phyloP scores from a whole-genome alignment of 2,888 invertebrate species.

The Troglohyphantes excavatus region DNA sequence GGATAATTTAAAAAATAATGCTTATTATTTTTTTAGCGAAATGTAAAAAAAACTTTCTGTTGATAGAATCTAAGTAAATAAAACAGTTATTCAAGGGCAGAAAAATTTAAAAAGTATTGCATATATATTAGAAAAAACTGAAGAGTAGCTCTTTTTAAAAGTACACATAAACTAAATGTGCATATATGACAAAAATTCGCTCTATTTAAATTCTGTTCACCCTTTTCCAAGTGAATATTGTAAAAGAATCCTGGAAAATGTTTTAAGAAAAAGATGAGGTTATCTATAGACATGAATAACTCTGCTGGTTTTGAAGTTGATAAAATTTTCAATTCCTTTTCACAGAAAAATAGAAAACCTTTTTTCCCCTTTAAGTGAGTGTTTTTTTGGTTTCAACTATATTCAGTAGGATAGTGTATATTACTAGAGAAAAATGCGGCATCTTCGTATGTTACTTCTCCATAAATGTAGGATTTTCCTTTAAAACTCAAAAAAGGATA shows the following conservation, averaged over 20 bases:
- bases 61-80: too few species aligned
- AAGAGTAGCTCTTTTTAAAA: too few species aligned
- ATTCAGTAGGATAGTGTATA: constrained; percentile 42
- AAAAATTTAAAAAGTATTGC: too few species aligned
- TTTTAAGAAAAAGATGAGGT: constrained; percentile 15
- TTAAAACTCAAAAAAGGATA: constrained; percentile 13
- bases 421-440: constrained; percentile 19
- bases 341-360: constrained; percentile 41
- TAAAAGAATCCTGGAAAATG: constrained; percentile 24
- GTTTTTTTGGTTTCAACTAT: constrained; percentile 34
- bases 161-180: too few species aligned
- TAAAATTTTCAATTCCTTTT: constrained; percentile 66
- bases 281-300: constrained; percentile 30
- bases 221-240: background rate
- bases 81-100: too few species aligned
- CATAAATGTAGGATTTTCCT: constrained; percentile 27
- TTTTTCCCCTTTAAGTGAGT: constrained; percentile 36
- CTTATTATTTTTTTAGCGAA: too few species aligned
- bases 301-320: constrained; percentile 41
- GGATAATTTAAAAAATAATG: too few species aligned
- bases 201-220: too few species aligned
- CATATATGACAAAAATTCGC: too few species aligned
- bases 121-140: too few species aligned
- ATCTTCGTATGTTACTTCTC: constrained; percentile 17
- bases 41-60: too few species aligned